A percentile compares a stretch with the other conserved stretches of the same genome.
Conservation (phyloP, 2,113 vertebrate species). For the Myotis lucifugus region DNA sequence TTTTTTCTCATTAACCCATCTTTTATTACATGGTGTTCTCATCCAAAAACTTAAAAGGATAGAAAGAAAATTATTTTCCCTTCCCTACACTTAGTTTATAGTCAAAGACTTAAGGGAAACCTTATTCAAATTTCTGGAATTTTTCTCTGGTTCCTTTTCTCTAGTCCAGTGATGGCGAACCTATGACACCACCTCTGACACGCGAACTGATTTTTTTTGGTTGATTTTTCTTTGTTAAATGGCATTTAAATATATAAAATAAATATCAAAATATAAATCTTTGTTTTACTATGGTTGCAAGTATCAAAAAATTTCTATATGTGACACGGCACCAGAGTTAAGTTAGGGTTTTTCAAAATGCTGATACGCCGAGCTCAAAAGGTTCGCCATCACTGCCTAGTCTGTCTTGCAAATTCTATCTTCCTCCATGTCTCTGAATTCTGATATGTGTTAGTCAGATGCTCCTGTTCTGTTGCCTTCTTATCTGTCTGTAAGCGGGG, state of each 20-base stretch:
- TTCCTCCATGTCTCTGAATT: background rate
- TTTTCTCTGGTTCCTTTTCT: background rate
- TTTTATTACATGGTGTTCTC: background rate
- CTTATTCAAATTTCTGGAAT: background rate
- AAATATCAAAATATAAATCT: too few relatives aligned
- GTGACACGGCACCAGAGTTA: too few relatives aligned
- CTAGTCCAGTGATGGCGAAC: background rate
- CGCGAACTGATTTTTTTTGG: too few relatives aligned
- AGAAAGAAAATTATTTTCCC: background rate
- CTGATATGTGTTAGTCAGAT: background rate
- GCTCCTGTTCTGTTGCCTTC: background rate
- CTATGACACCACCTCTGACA: too few relatives aligned
- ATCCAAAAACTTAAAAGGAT: background rate
- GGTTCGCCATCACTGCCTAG: too few relatives aligned
- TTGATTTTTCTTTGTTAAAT: too few relatives aligned
- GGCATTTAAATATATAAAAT: too few relatives aligned
- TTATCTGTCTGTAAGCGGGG: background rate
- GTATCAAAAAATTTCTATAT: too few relatives aligned
- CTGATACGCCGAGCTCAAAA: too few relatives aligned
- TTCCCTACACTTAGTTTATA: background rate
- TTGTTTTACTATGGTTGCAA: too few relatives aligned
- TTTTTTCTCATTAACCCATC: background rate
- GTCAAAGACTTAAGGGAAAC: background rate
- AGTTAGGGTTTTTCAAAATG: too few relatives aligned
- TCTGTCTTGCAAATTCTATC: background rate